Base-by-base conservation (phyloP, 1,140 invertebrate species). In the Aphaenogaster floridana region DNA sequence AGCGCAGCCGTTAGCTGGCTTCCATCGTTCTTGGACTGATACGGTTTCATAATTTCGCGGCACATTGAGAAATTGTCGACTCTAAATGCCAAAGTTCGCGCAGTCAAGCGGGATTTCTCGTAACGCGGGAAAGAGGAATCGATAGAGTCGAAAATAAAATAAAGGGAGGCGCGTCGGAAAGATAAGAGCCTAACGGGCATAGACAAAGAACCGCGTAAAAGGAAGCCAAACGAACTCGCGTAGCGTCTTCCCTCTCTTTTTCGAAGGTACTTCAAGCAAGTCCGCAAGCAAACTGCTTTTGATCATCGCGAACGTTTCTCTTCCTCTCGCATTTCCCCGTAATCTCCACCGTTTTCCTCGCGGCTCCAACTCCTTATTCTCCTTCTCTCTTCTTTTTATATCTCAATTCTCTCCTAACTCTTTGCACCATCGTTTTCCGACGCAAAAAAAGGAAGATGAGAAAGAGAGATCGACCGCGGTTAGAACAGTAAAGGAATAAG, bases 251-350 rank as follows among this genome's bases (percentile, higher is more conserved):
- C 50, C 71, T 86, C 88, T 86, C 79, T 88, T 77, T 90, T 89
- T 78, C 88, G 80, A 88, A 90, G 72, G 89, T 86, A 85, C 64
- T 90, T 87, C 86, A 91, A 89, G 88, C 91, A 88, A 92, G 89
- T 92, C 89, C 86, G 86, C 92, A 88, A 90, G 90, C 92, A 90
- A 90, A 93, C 92, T 92, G 92, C 92, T 93, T 93, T 93, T 93
- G 91, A 93, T 93, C 91, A 92, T 93, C 86, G 86, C 76, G 86
- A 89, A 89, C 89, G 84, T 89, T 89, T 74, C 74, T 91, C 39
- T 66, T 86, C 84, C 76, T 45, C 84, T 83, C 80, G 68, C 81
- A 89, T 90, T 89, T 78, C 61, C 54, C 68, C 74, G 34, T 63
- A 59, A 36, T 77, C 34, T 76, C 45, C 21, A 69, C 6, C 80